Percentiles rank a stretch among this genome's conserved stretches.
These are phyloP conservation scores for Austrolebias charrua DNA, from an alignment of 2,797 vertebrate genomes.

Conservation along the genomic window DNA sequence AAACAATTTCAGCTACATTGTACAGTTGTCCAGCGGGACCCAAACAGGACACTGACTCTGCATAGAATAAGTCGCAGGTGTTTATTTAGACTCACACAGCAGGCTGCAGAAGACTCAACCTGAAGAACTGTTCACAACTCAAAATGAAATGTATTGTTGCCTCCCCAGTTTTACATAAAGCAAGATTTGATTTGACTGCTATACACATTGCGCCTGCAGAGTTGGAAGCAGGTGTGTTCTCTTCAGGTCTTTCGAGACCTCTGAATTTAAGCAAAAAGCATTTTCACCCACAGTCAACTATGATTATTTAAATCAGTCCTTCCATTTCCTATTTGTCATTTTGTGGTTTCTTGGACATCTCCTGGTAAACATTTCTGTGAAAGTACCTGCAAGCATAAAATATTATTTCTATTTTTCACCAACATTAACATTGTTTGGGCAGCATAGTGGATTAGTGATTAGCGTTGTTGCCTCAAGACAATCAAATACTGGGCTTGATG, in stretches of 20 bases:
- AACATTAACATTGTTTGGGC: too few relatives aligned
- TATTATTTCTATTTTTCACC: neutral
- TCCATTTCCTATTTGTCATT: slow-evolving; percentile 2
- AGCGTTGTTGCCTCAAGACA: too few relatives aligned
- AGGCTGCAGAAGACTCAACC: slow-evolving; percentile 22
- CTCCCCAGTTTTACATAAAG: slow-evolving; percentile 26
- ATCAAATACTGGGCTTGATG: too few relatives aligned
- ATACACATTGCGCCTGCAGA: slow-evolving; percentile 7
- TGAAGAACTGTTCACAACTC: slow-evolving; percentile 49
- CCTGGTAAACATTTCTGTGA: neutral
- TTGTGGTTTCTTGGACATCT: neutral
- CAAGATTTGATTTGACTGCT: slow-evolving; percentile 14
- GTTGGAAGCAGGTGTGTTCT: slow-evolving; percentile 41
- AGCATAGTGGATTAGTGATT: too few relatives aligned
- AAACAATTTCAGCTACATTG: slow-evolving; percentile 15
- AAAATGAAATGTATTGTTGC: slow-evolving; percentile 29
- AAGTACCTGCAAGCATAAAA: neutral
- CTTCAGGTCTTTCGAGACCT: slow-evolving; percentile 15
- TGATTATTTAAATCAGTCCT: neutral
- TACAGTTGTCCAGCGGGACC: slow-evolving; percentile 21
- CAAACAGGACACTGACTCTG: slow-evolving; percentile 9
- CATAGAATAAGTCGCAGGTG: slow-evolving; percentile 37
- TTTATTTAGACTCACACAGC: slow-evolving; percentile 3
- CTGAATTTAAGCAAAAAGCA: slow-evolving; percentile 39
- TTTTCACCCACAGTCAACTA: slow-evolving; percentile 16